phyloP scores from a whole-genome alignment of 2,888 invertebrate genomes.

The Campoplex nolae region DNA sequence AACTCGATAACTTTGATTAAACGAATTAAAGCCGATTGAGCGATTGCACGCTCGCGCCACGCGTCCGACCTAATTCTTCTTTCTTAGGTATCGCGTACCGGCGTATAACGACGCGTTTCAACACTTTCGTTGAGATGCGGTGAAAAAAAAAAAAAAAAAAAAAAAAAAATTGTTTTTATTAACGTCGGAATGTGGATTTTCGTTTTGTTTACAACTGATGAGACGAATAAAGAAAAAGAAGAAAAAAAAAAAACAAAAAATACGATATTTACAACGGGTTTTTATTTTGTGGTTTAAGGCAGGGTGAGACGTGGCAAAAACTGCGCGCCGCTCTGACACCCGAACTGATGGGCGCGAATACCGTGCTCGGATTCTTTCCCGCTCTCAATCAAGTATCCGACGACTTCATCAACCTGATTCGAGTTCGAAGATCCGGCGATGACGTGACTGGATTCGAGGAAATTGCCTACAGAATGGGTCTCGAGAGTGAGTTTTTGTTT shows the following conservation, averaged over 20 bases:
- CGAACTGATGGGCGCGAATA: slow-evolving; percentile 91
- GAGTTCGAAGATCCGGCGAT: slow-evolving; percentile 84
- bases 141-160: too few species aligned
- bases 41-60: not conserved
- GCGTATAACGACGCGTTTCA: not conserved
- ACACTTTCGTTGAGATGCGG: not conserved
- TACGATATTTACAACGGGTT: slow-evolving; percentile 28
- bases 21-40: not conserved
- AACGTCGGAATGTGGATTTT: not conserved
- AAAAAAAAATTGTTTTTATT: not conserved
- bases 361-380: slow-evolving; percentile 91
- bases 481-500: slow-evolving; percentile 88
- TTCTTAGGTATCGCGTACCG: not conserved
- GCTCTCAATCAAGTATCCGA: slow-evolving; percentile 91
- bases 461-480: slow-evolving; percentile 91
- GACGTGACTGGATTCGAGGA: slow-evolving; percentile 88
- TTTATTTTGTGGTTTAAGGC: slow-evolving; percentile 84
- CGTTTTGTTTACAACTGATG: not conserved
- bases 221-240: not conserved
- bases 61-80: not conserved
- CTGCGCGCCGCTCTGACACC: slow-evolving; percentile 90
- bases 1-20: not conserved
- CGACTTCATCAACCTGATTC: slow-evolving; percentile 90
- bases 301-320: slow-evolving; percentile 92
- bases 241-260: too few species aligned